Conservation (phyloP, 2,888 invertebrate species). For the Hoplodrina blanda region DNA sequence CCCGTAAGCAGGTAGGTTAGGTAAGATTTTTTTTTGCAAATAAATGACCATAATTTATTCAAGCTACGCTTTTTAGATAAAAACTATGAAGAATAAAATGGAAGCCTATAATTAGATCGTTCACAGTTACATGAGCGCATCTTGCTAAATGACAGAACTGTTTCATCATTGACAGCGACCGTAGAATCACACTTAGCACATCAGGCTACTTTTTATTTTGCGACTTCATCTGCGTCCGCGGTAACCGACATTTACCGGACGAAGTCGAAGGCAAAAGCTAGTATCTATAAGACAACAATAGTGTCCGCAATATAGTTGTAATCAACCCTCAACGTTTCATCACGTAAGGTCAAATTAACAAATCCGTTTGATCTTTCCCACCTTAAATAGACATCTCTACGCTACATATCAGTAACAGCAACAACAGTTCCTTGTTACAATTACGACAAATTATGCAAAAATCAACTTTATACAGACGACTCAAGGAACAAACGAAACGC, state of each 20-base stretch:
- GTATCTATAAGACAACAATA: background rate
- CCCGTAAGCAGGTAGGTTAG: too few species aligned
- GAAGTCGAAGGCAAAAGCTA: too few species aligned
- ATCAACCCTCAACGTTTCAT: constrained; percentile 30
- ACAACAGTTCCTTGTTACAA: constrained; percentile 42
- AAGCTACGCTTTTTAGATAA: background rate
- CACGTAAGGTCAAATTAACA: constrained; percentile 61
- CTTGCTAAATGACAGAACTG: constrained; percentile 26
- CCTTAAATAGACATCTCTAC: constrained; percentile 49
- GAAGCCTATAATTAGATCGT: constrained; percentile 32
- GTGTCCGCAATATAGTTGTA: background rate
- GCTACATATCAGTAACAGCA: constrained; percentile 55
- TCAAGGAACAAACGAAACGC: constrained; percentile 27
- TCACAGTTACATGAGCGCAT: constrained; percentile 42
- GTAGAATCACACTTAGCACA: constrained; percentile 24
- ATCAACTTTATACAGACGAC: background rate
- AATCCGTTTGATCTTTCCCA: constrained; percentile 64
- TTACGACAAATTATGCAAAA: constrained; percentile 19
- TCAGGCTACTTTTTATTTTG: too few species aligned
- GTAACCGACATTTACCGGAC: too few species aligned
- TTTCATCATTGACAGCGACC: constrained; percentile 35
- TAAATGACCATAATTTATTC: background rate
- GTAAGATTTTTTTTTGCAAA: background rate
- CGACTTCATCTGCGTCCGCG: too few species aligned
- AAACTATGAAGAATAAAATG: constrained; percentile 27